Conservation (phyloP, 2,888 invertebrate genomes). For the Alsophila aescularia region DNA sequence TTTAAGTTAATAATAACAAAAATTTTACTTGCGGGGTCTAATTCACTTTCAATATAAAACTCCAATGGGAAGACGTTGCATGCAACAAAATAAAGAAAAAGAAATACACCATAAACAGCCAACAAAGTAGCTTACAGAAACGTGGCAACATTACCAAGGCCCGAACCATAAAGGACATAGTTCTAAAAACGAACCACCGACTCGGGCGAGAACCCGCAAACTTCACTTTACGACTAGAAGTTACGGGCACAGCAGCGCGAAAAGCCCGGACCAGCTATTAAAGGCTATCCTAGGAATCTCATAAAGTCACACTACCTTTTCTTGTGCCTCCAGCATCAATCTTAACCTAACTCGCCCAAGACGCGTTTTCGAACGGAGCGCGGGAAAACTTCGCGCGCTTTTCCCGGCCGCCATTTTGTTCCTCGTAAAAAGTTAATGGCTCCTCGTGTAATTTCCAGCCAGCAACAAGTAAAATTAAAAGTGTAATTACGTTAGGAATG, state of each 20-base stretch:
- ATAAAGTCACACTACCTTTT: conserved; percentile 52
- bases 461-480: conserved; percentile 79
- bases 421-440: conserved; percentile 79
- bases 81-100: not conserved
- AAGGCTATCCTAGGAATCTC: conserved; percentile 75
- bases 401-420: conserved; percentile 72
- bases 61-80: no score
- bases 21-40: no score
- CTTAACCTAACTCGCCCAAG: conserved; percentile 46
- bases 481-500: conserved; percentile 65
- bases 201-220: conserved; percentile 53
- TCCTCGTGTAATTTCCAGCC: conserved; percentile 66
- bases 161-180: conserved; percentile 28
- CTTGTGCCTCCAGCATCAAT: conserved; percentile 38
- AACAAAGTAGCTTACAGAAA: conserved; percentile 14
- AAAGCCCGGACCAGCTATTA: conserved; percentile 71
- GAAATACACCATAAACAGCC: conserved; percentile 14
- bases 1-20: no score
- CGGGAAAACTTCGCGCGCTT: conserved; percentile 49
- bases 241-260: conserved; percentile 61
- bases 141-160: conserved; percentile 20
- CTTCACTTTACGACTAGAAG: conserved; percentile 69
- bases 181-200: conserved; percentile 30
- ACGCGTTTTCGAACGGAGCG: conserved; percentile 44
- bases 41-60: no score